Base-by-base conservation (phyloP, 2,888 invertebrate genomes). In the Drosophila falleni region DNA sequence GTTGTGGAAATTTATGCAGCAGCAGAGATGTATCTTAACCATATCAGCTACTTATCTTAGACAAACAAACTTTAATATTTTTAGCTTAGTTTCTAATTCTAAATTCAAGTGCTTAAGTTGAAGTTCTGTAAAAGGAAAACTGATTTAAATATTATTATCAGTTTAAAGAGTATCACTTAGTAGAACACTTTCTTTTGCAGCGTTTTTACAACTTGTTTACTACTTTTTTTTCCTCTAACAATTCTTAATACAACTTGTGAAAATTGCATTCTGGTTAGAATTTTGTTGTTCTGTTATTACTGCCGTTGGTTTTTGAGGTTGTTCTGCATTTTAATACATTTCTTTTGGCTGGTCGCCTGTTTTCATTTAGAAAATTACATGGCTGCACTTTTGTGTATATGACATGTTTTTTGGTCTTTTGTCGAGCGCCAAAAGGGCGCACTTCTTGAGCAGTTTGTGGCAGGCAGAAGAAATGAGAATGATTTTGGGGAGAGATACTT, bases 361-460 rank as follows among this genome's bases (percentile, higher is more conserved):
- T 78, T 78, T 71, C 80, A 80, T 72, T 80, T 80, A 80, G 80
- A 65, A 80, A 80, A 80, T 80, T 80, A 80, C 78, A 78, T 66
- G 50, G 61, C 64, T 71, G 64, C 66, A 77, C 71, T 80, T 66
- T 37, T 11, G 37, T 46, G 56, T 16, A 68, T 71, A 70, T 63
- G 71, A 70, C 68, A 78, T 74, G 71, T 78, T 54, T 60, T 59
- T 47, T n/a, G 44, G 33, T 44, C 51, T 56, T 65, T 37, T 55
- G 31, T 42, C 13, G 37, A 49, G 73, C 49, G 29, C 54, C 62
- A 41, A 60, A 58, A 71, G 73, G 72, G 58, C 71, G 72, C 53
- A 41, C 44, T 64, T 41, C 62, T 69, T 63, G 47, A 53, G 68
- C 61, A 19, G 31, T 23, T 29, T 35, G 13, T 46, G 41, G 53